Base-by-base conservation (phyloP, 2,888 invertebrate species). In the Abrostola triplasia region DNA sequence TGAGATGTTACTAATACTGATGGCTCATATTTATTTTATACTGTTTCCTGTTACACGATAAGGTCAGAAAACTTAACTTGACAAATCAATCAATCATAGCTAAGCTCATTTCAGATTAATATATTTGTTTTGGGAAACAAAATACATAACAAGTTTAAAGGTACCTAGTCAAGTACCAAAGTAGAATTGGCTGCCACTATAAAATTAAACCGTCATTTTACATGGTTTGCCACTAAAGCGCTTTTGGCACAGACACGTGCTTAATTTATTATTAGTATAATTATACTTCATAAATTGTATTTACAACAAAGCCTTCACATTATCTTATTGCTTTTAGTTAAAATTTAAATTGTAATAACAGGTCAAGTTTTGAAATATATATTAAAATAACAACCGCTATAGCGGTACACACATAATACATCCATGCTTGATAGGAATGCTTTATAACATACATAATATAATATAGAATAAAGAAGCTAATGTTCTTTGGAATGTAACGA, bases 401-500 rank as follows among this genome's bases (percentile, higher is more conserved):
- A 79, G 91, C 91, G 89, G 90, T 80, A 84, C 79, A 91, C 89
- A 90, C 88, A 84, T 83, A 85, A 83, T 86, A 83, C 79, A 84
- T 82, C 68, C 73, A 60, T 74, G 80, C 80, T 85, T 83, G 84
- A 81, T 82, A 79, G 93, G 93, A 93, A 94, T 93, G 93, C 85
- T 89, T 84, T 67, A n/a, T n/a, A 76, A 74, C 64, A 78, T 66
- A 87, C 82, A 86, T 79, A 53, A 53, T 53, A 88, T 83, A 84
- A 84, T 77, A 85, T 84, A 87, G 81, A 85, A 84, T 85, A 87
- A 88, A 88, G 84, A 88, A 78, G 73, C 50, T 60, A 36, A 87
- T 87, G 88, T 90, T 92, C 90, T 92, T 92, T 94, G 94, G 94
- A 94, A 94, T 94, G 93, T 94, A 85, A 89, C 86, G 93, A 94